Percentiles rank a stretch among this genome's conserved stretches.
These are phyloP conservation scores for Spicauda simplicius DNA, from an alignment of 2,888 invertebrate species.

Conservation along the genomic window DNA sequence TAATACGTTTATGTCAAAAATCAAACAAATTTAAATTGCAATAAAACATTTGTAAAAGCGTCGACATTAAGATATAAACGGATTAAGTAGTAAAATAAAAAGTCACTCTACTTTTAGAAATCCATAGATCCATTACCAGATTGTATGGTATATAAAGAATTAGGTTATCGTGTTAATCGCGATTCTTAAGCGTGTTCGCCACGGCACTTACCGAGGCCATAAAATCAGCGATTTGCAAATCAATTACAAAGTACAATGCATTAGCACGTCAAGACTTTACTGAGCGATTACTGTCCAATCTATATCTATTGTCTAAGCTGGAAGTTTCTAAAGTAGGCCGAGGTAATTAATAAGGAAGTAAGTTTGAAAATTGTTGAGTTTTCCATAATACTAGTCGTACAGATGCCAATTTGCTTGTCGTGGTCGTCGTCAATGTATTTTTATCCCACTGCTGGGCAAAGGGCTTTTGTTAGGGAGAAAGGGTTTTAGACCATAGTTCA, in stretches of 20 bases:
- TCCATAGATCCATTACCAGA: neutral
- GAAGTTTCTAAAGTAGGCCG: conserved; percentile 16
- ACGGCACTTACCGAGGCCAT: neutral
- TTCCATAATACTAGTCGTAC: too few species aligned
- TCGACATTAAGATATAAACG: too few species aligned
- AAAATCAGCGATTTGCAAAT: conserved; percentile 1
- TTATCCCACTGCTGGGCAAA: too few species aligned
- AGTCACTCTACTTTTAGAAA: neutral
- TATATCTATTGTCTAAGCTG: conserved; percentile 11
- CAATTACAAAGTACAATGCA: conserved; percentile 16
- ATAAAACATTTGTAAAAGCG: too few species aligned
- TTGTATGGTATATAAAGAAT: neutral
- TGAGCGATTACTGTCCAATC: conserved; percentile 18
- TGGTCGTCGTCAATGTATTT: too few species aligned
- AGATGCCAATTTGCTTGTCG: too few species aligned
- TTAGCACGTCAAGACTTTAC: conserved; percentile 11
- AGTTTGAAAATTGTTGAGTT: neutral
- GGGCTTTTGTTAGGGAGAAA: too few species aligned
- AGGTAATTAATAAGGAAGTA: neutral
- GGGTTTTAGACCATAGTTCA: too few species aligned
- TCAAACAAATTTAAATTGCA: too few species aligned
- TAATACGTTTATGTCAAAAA: too few species aligned
- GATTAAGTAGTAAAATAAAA: too few species aligned
- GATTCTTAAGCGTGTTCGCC: neutral
- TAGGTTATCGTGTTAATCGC: neutral